Percentiles rank a stretch among this genome's conserved stretches.
Conservation (phyloP, 2,113 vertebrate species). For the Eolophus roseicapilla region DNA sequence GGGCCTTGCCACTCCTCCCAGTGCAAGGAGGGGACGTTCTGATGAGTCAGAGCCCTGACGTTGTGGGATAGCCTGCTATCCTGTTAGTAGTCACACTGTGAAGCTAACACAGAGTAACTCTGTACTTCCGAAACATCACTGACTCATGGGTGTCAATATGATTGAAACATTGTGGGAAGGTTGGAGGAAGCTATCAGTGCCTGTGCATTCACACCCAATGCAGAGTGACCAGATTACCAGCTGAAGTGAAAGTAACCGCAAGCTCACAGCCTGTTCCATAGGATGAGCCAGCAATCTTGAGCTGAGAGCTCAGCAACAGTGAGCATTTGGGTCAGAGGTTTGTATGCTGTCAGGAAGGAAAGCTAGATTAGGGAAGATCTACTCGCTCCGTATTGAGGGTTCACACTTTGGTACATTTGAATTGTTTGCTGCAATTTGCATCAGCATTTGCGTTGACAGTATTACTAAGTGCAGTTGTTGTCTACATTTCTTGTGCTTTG, state of each 20-base stretch:
- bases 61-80: background rate
- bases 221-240: fast-evolving
- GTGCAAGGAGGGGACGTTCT: background rate
- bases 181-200: background rate
- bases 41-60: background rate
- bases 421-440: background rate
- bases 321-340: background rate
- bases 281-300: background rate
- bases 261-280: background rate
- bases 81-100: background rate
- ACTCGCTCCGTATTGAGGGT: fast-evolving
- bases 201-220: background rate
- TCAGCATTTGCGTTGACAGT: background rate
- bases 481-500: background rate
- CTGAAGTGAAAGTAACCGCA: background rate
- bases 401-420: background rate
- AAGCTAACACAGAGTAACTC: background rate
- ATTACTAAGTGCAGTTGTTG: background rate
- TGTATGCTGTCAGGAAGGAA: background rate
- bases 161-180: background rate
- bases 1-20: background rate
- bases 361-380: background rate
- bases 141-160: background rate
- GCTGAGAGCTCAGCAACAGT: background rate
- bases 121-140: background rate